These are phyloP conservation scores for Clarias platycephalus DNA, from an alignment of 2,797 vertebrate species.

Conservation along the genomic window DNA sequence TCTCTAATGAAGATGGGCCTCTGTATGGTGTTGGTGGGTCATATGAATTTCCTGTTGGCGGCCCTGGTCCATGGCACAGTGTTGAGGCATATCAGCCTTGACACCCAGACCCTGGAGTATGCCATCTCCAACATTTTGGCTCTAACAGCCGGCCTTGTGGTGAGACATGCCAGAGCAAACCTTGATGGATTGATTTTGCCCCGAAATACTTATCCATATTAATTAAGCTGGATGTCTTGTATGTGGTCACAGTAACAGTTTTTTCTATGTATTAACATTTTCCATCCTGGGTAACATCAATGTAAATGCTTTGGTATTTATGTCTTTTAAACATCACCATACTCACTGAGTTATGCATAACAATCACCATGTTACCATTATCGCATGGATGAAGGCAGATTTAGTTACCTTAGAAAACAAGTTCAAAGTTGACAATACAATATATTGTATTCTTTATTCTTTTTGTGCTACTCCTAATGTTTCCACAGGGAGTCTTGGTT, in stretches of 20 bases:
- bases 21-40: constrained; percentile 83
- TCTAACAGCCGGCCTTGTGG: constrained; percentile 78
- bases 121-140: constrained; percentile 78
- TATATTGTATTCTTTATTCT: background rate
- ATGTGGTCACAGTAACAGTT: background rate
- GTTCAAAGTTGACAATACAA: background rate
- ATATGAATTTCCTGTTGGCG: constrained; percentile 84
- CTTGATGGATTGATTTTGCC: background rate
- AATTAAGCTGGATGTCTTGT: background rate
- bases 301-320: background rate
- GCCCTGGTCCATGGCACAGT: constrained; percentile 86
- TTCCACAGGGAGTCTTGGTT: constrained; percentile 68
- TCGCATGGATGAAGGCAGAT: background rate
- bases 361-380: background rate
- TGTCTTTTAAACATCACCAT: background rate
- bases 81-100: constrained; percentile 77
- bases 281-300: background rate
- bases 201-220: background rate
- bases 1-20: constrained; percentile 90
- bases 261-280: background rate
- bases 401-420: background rate
- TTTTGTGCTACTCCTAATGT: constrained; percentile 30
- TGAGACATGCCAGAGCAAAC: constrained; percentile 60
- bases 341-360: background rate
- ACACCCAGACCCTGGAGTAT: constrained; percentile 76